These are phyloP conservation scores for Pheosia gnoma DNA, from an alignment of 2,888 invertebrate genomes.

Conservation along the genomic window DNA sequence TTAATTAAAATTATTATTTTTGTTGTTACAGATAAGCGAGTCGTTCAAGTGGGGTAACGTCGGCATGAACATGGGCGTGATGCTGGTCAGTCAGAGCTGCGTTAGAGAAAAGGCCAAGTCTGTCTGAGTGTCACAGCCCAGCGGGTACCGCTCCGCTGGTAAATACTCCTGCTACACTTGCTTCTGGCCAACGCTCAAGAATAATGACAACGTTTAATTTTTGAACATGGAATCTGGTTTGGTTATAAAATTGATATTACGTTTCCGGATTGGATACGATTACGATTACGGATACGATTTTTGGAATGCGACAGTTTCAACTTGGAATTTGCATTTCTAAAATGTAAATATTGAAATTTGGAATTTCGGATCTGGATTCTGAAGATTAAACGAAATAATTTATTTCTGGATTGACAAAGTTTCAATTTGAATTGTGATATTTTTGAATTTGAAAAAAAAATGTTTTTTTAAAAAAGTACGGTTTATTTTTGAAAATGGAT, in stretches of 20 bases:
- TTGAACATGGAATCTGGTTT: neutral
- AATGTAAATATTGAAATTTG: slow-evolving; percentile 6
- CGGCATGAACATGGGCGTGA: slow-evolving; percentile 88
- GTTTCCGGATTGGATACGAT: slow-evolving; percentile 24
- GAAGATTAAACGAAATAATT: slow-evolving; percentile 4
- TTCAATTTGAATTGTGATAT: slow-evolving; percentile 22
- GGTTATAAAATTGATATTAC: slow-evolving; percentile 11
- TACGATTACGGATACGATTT: no score
- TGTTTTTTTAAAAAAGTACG: slow-evolving; percentile 22
- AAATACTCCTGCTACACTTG: slow-evolving; percentile 69
- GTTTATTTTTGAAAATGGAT: slow-evolving; percentile 30
- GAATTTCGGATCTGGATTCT: slow-evolving; percentile 4
- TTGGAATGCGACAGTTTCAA: slow-evolving; percentile 28
- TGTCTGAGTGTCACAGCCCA: slow-evolving; percentile 71
- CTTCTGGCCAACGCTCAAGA: slow-evolving; percentile 66
- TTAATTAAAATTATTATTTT: slow-evolving; percentile 23
- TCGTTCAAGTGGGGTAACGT: slow-evolving; percentile 89
- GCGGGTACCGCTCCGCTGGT: slow-evolving; percentile 65
- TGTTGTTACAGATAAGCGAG: slow-evolving; percentile 87
- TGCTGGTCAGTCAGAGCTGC: slow-evolving; percentile 84
- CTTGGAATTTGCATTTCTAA: slow-evolving; percentile 28
- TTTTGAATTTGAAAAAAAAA: slow-evolving; percentile 27
- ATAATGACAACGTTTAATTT: slow-evolving; percentile 69
- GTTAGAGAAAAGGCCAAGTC: slow-evolving; percentile 73
- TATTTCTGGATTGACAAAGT: slow-evolving; percentile 13